A percentile compares a stretch with the other conserved stretches of the same genome.
These are phyloP conservation scores for Slavum lentiscoides DNA, from an alignment of 2,888 invertebrate species.

Conservation along the genomic window DNA sequence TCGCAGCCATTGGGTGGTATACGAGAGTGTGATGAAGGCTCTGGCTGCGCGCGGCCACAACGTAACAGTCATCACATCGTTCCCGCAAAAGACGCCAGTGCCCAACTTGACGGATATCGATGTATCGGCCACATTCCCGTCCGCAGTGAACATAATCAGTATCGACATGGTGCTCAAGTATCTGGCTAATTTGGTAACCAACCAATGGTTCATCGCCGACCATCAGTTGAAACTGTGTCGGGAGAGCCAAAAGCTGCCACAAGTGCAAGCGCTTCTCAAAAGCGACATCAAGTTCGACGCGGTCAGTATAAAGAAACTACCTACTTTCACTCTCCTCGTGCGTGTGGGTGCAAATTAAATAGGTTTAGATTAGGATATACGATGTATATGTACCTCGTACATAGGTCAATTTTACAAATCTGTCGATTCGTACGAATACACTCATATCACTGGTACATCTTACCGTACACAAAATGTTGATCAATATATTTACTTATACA, in stretches of 20 bases:
- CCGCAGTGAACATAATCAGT: constrained; percentile 28
- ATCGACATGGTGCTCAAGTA: constrained; percentile 35
- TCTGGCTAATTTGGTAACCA: constrained; percentile 29
- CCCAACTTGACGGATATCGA: constrained; percentile 60
- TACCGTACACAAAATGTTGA: too few relatives aligned
- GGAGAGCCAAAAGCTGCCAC: constrained; percentile 33
- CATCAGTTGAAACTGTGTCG: constrained; percentile 53
- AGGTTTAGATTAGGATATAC: too few relatives aligned
- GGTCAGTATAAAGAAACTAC: constrained; percentile 14
- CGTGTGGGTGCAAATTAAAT: too few relatives aligned
- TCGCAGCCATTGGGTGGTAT: constrained; percentile 63
- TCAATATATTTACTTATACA: too few relatives aligned
- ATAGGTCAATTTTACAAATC: too few relatives aligned
- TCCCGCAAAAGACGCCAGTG: constrained; percentile 60
- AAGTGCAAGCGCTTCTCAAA: constrained; percentile 54
- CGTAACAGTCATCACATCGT: constrained; percentile 63
- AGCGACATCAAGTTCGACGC: constrained; percentile 54
- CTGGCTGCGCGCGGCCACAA: constrained; percentile 64
- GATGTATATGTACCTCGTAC: too few relatives aligned
- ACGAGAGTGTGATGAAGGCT: constrained; percentile 62
- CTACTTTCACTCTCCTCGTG: background rate
- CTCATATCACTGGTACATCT: too few relatives aligned
- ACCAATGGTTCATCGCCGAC: constrained; percentile 46
- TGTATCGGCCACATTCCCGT: constrained; percentile 35
- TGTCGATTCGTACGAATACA: too few relatives aligned